These are phyloP conservation scores for Steinernema feltiae DNA, from an alignment of 1,140 invertebrate genomes.

Conservation along the genomic window DNA sequence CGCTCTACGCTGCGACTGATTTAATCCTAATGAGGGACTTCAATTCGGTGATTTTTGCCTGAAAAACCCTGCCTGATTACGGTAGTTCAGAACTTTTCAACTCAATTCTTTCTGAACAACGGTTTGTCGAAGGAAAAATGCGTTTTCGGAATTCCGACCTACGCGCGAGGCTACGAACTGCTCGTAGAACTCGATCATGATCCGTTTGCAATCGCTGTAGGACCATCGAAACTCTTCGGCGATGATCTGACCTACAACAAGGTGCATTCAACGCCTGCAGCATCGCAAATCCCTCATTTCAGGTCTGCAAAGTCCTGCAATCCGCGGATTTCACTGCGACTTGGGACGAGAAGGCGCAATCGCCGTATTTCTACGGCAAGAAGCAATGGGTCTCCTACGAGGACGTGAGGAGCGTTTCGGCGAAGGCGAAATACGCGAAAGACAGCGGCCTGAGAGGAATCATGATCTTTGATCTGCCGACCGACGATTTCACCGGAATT, in stretches of 20 bases:
- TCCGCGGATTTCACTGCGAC: constrained; percentile 23
- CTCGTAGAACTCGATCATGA: constrained; percentile 24
- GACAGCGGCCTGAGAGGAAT: constrained; percentile 34
- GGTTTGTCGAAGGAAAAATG: constrained; percentile 36
- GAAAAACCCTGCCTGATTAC: background rate
- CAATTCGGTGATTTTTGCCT: constrained; percentile 38
- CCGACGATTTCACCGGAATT: constrained; percentile 16
- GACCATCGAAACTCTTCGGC: background rate
- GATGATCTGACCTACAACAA: constrained; percentile 20
- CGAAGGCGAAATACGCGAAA: constrained; percentile 37
- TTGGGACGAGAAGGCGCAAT: constrained; percentile 41
- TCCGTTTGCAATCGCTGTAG: constrained; percentile 37
- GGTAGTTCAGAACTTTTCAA: background rate
- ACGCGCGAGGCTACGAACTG: constrained; percentile 38
- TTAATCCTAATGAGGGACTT: constrained; percentile 32
- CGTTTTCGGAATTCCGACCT: constrained; percentile 46
- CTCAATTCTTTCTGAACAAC: constrained; percentile 20
- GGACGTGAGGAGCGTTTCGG: constrained; percentile 33
- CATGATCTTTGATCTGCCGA: constrained; percentile 40
- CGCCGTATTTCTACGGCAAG: constrained; percentile 39
- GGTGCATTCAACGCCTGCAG: background rate
- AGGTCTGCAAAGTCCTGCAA: constrained; percentile 7
- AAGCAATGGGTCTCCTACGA: constrained; percentile 33
- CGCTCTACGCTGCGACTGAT: constrained; percentile 32
- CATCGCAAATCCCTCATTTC: constrained; percentile 21